A percentile compares a stretch with the other conserved stretches of the same genome.
Evolutionary conservation across 2,113 vertebrate genomes (phyloP).

Genomic region (Balaeniceps rex): DNA sequence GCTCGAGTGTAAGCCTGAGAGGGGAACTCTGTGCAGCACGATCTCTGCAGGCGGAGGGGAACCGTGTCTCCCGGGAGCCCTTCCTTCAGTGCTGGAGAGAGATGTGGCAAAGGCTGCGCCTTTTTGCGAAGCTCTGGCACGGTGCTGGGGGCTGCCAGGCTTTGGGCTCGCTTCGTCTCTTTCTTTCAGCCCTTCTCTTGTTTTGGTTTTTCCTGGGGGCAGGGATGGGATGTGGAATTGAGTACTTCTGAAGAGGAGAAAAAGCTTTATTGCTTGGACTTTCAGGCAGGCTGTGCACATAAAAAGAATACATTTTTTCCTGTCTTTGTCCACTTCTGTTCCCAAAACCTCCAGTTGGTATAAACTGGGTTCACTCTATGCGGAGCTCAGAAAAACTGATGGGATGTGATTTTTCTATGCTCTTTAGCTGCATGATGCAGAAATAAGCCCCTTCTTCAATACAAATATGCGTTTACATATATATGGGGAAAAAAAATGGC

Average conservation of each 20-base stretch:
- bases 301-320: background rate
- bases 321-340: background rate
- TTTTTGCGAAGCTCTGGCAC: background rate
- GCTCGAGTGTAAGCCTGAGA: background rate
- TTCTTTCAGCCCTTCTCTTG: background rate
- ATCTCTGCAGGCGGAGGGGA: background rate
- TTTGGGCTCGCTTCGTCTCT: accelerated
- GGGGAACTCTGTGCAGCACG: accelerated
- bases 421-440: background rate
- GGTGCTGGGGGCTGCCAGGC: background rate
- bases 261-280: background rate
- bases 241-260: background rate
- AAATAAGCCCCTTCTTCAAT: background rate
- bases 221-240: background rate
- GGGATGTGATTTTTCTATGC: background rate
- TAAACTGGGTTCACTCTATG: background rate
- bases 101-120: accelerated
- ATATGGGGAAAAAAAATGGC: accelerated
- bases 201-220: background rate
- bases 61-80: too few relatives aligned
- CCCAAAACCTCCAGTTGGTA: background rate
- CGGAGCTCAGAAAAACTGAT: background rate
- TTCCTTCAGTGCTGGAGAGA: background rate
- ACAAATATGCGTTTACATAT: background rate
- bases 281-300: background rate